Evolutionary conservation across 2,888 invertebrate species (phyloP).

Genomic region (Heliconius erato): DNA sequence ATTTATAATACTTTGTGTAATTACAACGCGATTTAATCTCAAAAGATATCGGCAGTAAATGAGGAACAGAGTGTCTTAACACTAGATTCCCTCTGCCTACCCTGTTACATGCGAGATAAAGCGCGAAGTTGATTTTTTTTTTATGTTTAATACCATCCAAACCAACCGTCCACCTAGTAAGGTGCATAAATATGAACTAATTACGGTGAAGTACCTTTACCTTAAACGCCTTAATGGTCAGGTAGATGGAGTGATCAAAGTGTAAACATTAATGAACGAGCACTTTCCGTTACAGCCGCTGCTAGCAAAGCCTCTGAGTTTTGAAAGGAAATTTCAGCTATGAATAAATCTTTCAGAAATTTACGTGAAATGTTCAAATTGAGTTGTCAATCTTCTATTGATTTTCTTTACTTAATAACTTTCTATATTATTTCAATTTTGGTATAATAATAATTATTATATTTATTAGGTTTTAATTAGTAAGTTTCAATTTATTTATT

Average conservation of each 20-base stretch:
- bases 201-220: conserved; percentile 25
- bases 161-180: not conserved
- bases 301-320: conserved; percentile 19
- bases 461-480: not conserved
- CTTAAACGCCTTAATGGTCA: conserved; percentile 38
- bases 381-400: conserved; percentile 16
- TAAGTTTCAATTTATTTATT: not conserved
- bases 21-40: not conserved
- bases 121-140: too few relatives aligned
- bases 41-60: too few relatives aligned
- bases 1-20: not conserved
- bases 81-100: too few relatives aligned
- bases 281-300: conserved; percentile 28
- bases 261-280: conserved; percentile 32
- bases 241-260: conserved; percentile 38
- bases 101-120: too few relatives aligned
- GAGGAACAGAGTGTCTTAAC: too few relatives aligned
- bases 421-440: not conserved
- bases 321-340: conserved; percentile 27
- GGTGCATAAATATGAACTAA: conserved; percentile 7
- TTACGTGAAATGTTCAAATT: conserved; percentile 20
- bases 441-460: not conserved
- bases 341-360: conserved; percentile 19
- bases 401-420: not conserved
- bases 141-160: not conserved